Base-by-base conservation (phyloP, 1,140 invertebrate genomes). In the Patella vulgata region DNA sequence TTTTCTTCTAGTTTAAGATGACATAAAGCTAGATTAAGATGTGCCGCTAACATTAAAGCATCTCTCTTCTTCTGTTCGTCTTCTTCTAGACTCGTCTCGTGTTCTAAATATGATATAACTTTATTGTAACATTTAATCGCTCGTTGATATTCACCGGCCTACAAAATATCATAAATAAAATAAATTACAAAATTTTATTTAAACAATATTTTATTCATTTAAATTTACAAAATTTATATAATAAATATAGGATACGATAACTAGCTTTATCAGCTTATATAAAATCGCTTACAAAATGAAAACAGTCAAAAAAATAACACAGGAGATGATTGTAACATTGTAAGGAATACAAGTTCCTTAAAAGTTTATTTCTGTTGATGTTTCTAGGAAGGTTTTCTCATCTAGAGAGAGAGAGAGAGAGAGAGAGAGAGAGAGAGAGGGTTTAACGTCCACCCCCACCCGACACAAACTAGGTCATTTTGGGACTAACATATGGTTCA, bases 61-160 rank as follows among this genome's bases (percentile, higher is more conserved):
- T 90, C 87, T n/a, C 88, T 83, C 73, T 90, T 85, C 51, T 82
- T 78, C 50, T 86, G 82, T 50, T 86, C 75, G 19, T 85, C 85
- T 42, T 83, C 86, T 52, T 86, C 78, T 43, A 79, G 68, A 8
- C 6, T 36, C 11, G 83, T 82, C 65, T 86, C 85, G 70, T 80
- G 74, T 52, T 89, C 85, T 44, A 91, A 68, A 59, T 85, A 86
- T 33, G 86, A 75, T 43, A 89, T 75, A 78, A 93, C 88, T 75
- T 91, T 92, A 65, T 90, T 90, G 79, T 98, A 98, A 86, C 95
- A 92, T 82, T 92, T 95, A 36, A 91, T 87, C n/a, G 96, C 95
- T 58, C 95, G 63, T 47, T 85, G 80, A 70, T 89, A 91, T 77
- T 96, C 94, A 52, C 86, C 88, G 2, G 86, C 84, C 82, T 95